Base-by-base conservation (phyloP, 2,113 vertebrate species). In the Microcebus murinus region DNA sequence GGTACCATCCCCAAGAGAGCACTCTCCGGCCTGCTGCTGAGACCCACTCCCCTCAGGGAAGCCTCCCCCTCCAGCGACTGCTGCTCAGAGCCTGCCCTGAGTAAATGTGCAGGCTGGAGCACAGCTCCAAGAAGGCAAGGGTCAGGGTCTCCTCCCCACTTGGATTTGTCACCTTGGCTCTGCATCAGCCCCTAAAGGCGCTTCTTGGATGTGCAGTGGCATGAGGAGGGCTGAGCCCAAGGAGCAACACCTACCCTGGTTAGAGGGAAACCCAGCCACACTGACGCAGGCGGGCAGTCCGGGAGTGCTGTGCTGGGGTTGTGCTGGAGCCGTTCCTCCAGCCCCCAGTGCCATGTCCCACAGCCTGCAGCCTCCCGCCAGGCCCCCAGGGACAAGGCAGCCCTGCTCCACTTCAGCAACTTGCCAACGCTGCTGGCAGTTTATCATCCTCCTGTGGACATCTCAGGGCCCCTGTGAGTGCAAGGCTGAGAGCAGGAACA, bases 291-390 rank as follows among this genome's bases (percentile, higher is more conserved):
- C 0, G 6, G 31, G 27, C 36, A 11, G 10, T 2, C 3, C 2
- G 1, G 23, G 65, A 29, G 29, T 42, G 23, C 2, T 34, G n/a
- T 12, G 25, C 1, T 36, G 11, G 6, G 23, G 79, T 27, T 18
- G 52, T 2, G 3, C 6, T 1, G 74, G 45, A 23, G 29, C 52
- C 1, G 0, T 52, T 74, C 63, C 76, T 91, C 65, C 39, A 79
- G 52, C 29, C 20, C 15, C 94, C 12, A 42, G 48, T 76, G 34
- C 18, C 42, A 25, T 21, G 71, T 10, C 42, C 13, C 10, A 13
- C 2, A 1, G 12, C 14, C 48, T 79, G 34, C 6, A 57, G 10
- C 21, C 1, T 59, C 18, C 17, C 34, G 34, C 0, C 0, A 0
- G 52, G 2, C 4, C 12, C n/a, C 8, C 11, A 0, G 2, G 1